Evolutionary conservation across 2,888 invertebrate species (phyloP).

Genomic region (Nezara viridula): DNA sequence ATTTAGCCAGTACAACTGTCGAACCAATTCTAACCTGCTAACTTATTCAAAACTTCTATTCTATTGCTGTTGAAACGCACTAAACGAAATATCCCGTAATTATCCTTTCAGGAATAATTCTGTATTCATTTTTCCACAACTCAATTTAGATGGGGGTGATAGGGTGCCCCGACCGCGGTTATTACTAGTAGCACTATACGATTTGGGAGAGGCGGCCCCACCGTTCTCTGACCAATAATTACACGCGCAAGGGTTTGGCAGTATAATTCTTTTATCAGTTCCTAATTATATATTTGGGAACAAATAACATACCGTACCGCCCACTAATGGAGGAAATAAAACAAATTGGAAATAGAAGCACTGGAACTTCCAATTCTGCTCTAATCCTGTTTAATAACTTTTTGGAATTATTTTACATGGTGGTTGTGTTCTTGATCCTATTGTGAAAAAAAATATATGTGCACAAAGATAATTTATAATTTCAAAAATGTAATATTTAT

Average conservation of each 20-base stretch:
- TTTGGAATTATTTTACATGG: neutral
- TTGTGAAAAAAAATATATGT: too few species aligned
- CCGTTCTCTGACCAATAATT: slow-evolving; percentile 1
- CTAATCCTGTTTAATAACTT: neutral
- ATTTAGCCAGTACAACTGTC: neutral
- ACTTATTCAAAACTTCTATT: neutral
- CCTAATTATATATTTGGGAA: slow-evolving; percentile 26
- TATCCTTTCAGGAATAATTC: slow-evolving; percentile 10
- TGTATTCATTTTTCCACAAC: slow-evolving; percentile 34
- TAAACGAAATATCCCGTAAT: neutral
- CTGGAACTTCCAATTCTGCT: neutral
- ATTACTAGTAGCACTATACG: neutral
- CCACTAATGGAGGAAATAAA: slow-evolving; percentile 15
- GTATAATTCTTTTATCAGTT: slow-evolving; percentile 36
- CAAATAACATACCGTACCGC: neutral
- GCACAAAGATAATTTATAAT: too few species aligned
- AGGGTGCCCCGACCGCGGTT: neutral
- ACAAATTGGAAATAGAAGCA: neutral
- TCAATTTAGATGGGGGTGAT: slow-evolving; percentile 12
- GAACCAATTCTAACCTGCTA: neutral
- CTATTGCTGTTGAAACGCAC: neutral
- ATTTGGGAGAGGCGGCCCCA: neutral
- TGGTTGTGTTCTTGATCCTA: neutral
- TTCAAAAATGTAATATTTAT: too few species aligned
- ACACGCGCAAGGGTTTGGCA: neutral